These are phyloP conservation scores for Antechinus flavipes DNA, from an alignment of 2,113 vertebrate genomes.

Conservation along the genomic window DNA sequence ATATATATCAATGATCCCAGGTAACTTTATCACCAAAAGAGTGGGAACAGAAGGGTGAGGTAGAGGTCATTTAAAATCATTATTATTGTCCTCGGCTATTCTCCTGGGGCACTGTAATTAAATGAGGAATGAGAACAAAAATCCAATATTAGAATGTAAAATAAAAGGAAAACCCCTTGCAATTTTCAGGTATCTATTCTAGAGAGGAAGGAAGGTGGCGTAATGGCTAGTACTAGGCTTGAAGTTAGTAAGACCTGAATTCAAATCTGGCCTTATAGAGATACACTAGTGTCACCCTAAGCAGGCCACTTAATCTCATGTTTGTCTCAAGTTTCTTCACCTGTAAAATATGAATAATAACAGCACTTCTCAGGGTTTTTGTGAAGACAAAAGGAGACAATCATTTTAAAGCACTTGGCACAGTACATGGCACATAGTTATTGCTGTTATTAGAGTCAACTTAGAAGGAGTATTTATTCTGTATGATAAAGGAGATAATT, in stretches of 20 bases:
- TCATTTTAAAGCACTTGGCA: background rate
- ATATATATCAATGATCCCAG: background rate
- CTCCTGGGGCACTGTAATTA: background rate
- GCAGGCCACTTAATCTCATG: background rate
- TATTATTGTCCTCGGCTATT: background rate
- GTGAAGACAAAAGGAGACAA: background rate
- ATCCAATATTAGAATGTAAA: slow-evolving; percentile 7
- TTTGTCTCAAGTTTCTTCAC: background rate
- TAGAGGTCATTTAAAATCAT: background rate
- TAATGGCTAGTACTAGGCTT: background rate
- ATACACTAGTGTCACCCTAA: background rate
- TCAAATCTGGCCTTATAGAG: background rate
- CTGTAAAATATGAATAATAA: background rate
- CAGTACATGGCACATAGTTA: background rate
- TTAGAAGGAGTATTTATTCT: background rate
- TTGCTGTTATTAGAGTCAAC: background rate
- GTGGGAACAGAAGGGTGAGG: background rate
- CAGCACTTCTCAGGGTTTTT: background rate
- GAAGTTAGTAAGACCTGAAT: background rate
- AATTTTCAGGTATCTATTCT: background rate
- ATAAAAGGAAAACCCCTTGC: slow-evolving; percentile 3
- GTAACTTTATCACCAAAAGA: background rate
- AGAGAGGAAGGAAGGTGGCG: background rate
- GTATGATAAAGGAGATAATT: background rate
- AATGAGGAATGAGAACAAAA: background rate